These are phyloP conservation scores for Nowickia ferox DNA, from an alignment of 2,888 invertebrate species.

Conservation along the genomic window DNA sequence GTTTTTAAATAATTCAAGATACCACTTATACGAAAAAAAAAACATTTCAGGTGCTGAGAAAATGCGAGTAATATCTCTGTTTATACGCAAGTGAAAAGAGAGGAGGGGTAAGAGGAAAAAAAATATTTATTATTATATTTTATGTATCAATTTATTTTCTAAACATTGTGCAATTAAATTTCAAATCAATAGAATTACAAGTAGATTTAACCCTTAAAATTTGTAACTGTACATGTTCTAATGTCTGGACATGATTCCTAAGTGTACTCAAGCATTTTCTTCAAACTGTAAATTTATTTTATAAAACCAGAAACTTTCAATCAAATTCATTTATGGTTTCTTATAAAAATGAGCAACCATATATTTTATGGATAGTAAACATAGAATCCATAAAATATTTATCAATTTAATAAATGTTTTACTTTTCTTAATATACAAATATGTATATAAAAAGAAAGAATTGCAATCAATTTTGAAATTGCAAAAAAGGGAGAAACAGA, in stretches of 20 bases:
- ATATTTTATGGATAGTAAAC: slow-evolving; percentile 6
- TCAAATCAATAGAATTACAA: not conserved
- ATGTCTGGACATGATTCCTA: not conserved
- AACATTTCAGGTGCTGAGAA: too few species aligned
- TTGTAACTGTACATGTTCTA: too few species aligned
- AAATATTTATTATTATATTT: too few species aligned
- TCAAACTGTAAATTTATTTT: not conserved
- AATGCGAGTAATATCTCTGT: too few species aligned
- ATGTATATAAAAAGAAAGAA: not conserved
- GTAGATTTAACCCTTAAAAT: not conserved
- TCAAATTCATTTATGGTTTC: slow-evolving; percentile 54
- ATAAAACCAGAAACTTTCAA: slow-evolving; percentile 35
- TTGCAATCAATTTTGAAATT: slow-evolving; percentile 56
- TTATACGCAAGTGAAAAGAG: too few species aligned
- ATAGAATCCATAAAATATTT: slow-evolving; percentile 42
- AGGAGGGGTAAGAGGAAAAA: too few species aligned
- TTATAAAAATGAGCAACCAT: slow-evolving; percentile 34
- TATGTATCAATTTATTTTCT: too few species aligned
- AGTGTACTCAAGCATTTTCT: not conserved
- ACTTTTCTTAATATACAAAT: not conserved
- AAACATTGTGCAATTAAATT: not conserved
- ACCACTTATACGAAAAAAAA: too few species aligned
- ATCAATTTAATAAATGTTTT: slow-evolving; percentile 51
- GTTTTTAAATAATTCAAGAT: too few species aligned
- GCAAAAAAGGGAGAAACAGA: slow-evolving; percentile 7